A percentile compares a stretch with the other conserved stretches of the same genome.
Conservation (phyloP, 2,888 invertebrate species). For the Hydraecia micacea region DNA sequence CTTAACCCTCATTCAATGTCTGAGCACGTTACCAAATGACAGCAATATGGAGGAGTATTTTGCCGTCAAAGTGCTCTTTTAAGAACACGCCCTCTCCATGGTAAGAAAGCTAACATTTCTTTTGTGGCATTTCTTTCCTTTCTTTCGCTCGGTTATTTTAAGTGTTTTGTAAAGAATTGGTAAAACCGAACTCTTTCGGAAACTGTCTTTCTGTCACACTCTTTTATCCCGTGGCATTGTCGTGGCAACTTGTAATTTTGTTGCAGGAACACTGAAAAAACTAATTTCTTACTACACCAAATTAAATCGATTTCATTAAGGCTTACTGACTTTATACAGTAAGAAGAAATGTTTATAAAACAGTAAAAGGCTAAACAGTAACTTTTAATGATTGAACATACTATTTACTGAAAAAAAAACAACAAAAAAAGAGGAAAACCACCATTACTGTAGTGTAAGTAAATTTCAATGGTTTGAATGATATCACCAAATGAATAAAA, state of each 20-base stretch:
- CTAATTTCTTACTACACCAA: no score
- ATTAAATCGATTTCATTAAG: no score
- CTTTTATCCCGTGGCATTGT: constrained; percentile 42
- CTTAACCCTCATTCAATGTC: not conserved
- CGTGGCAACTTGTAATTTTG: constrained; percentile 37
- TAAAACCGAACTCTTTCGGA: constrained; percentile 42
- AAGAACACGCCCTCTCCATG: constrained; percentile 20
- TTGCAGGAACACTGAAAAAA: no score
- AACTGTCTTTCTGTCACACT: constrained; percentile 51
- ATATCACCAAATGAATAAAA: no score
- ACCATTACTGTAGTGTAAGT: no score
- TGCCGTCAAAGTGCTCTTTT: constrained; percentile 38
- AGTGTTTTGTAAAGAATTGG: constrained; percentile 53
- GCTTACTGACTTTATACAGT: no score
- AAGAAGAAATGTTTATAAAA: no score
- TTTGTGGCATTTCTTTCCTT: constrained; percentile 37
- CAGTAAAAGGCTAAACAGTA: no score
- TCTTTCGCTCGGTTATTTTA: constrained; percentile 46
- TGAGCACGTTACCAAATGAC: constrained; percentile 7
- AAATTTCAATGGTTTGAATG: no score
- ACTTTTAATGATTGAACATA: no score
- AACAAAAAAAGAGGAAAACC: no score
- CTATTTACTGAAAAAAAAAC: no score
- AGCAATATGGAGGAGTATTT: not conserved
- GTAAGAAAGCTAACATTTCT: constrained; percentile 51